Evolutionary conservation across 2,888 invertebrate species (phyloP).

Genomic region (Hyalella azteca): DNA sequence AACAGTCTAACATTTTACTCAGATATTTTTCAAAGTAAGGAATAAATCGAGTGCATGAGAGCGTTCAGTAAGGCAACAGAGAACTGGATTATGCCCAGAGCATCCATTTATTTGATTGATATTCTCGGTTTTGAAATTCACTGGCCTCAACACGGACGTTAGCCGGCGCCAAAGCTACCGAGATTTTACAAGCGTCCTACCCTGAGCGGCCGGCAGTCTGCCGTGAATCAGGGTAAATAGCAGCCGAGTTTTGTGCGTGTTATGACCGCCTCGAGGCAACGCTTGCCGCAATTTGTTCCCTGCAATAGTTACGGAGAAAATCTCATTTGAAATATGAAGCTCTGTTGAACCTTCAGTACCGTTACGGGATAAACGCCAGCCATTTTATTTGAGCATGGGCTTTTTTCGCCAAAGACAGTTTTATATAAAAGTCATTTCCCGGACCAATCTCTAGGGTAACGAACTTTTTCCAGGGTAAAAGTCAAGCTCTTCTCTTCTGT

Average conservation of each 20-base stretch:
- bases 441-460: too few species aligned
- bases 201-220: background rate
- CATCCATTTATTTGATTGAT: constrained; percentile 26
- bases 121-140: background rate
- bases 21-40: background rate
- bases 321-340: constrained; percentile 10
- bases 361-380: background rate
- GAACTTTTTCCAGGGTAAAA: too few species aligned
- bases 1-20: background rate
- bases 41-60: background rate
- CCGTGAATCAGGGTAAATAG: constrained; percentile 25
- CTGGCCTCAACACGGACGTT: background rate
- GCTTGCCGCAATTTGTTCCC: constrained; percentile 25
- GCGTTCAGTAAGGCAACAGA: constrained; percentile 3
- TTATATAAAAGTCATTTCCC: too few species aligned
- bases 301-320: constrained; percentile 25
- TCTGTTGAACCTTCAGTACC: background rate
- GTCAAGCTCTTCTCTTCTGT: too few species aligned
- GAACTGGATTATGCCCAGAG: constrained; percentile 5
- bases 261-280: constrained; percentile 16
- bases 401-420: too few species aligned
- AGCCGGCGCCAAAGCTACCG: background rate
- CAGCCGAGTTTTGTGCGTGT: constrained; percentile 5
- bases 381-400: too few species aligned
- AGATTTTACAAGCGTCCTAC: background rate